Base-by-base conservation (phyloP, 2,888 invertebrate species). In the Andrena camellia region DNA sequence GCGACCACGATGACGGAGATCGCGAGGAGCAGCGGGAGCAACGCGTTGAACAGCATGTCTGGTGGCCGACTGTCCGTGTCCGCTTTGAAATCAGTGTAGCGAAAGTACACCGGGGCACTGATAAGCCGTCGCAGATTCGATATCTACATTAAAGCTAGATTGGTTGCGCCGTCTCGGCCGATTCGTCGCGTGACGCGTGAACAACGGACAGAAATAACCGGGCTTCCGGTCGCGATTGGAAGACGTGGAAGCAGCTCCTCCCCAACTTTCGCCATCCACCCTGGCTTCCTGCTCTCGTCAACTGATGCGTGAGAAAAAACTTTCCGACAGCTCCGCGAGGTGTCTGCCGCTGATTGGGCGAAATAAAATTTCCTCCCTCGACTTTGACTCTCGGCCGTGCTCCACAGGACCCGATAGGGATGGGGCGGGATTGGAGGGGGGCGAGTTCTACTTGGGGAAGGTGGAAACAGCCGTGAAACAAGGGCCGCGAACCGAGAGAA, bases 61-160 rank as follows among this genome's bases (percentile, higher is more conserved):
- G 42, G 6, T 54, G 48, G 48, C 64, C n/a, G 7, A 86, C 86
- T 85, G 78, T 57, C n/a, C 33, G 48, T n/a, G 31, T 17, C 63
- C 50, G 20, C n/a, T 57, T 62, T 17, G 33, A 75, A 84, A 76
- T 84, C 78, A 33, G 2, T 13, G 42, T 66, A 31, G 4, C n/a
- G 20, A 20, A 59, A 62, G 26, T 57, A 42, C 23, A 13, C 23
- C 35, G 10, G 5, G 10, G 42, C 13, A 62, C 69, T 26, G 88
- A 83, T 88, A 87, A 87, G 72, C 35, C 42, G 26, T 8, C n/a
- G 33, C n/a, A 23, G 63, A 64, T 75, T 50, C 26, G 66, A 62
- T 72, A 77, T 26, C 63, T 54, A 3, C 4, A 71, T 54, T 20
- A 23, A 54, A 35, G 42, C 17, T 42, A 74, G 66, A 17, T 10